These are phyloP conservation scores for Pseudococcus jackbeardsleyi DNA, from an alignment of 2,888 invertebrate species.

Conservation along the genomic window DNA sequence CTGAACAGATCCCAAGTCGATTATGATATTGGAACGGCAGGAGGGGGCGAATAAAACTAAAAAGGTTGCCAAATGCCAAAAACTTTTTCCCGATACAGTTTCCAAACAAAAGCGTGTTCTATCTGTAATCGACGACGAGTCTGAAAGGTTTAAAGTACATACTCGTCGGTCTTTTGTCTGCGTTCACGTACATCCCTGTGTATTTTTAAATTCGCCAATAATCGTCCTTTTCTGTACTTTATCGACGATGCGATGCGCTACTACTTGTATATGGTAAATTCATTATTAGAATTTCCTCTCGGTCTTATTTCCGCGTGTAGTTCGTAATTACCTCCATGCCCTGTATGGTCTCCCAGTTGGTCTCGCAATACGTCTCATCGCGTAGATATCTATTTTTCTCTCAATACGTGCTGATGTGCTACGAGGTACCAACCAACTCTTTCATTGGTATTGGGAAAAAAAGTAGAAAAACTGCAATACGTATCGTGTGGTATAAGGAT, in stretches of 20 bases:
- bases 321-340: slow-evolving; percentile 3
- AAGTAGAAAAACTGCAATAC: background rate
- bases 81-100: slow-evolving; percentile 2
- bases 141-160: background rate
- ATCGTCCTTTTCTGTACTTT: background rate
- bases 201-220: background rate
- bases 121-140: slow-evolving; percentile 13
- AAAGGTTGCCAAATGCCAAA: background rate
- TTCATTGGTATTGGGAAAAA: background rate
- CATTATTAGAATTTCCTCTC: background rate
- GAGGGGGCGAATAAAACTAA: background rate
- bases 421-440: background rate
- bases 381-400: background rate
- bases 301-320: background rate
- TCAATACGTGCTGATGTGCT: background rate
- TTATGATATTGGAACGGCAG: background rate
- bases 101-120: slow-evolving; percentile 26
- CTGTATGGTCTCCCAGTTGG: background rate
- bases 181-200: background rate
- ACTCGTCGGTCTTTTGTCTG: slow-evolving; percentile 16
- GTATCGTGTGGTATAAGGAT: background rate
- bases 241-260: background rate
- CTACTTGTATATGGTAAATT: background rate
- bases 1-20: background rate
- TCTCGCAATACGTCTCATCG: background rate